Evolutionary conservation across 1,140 invertebrate genomes (phyloP).

Genomic region (Oncopodura yosiiana): DNA sequence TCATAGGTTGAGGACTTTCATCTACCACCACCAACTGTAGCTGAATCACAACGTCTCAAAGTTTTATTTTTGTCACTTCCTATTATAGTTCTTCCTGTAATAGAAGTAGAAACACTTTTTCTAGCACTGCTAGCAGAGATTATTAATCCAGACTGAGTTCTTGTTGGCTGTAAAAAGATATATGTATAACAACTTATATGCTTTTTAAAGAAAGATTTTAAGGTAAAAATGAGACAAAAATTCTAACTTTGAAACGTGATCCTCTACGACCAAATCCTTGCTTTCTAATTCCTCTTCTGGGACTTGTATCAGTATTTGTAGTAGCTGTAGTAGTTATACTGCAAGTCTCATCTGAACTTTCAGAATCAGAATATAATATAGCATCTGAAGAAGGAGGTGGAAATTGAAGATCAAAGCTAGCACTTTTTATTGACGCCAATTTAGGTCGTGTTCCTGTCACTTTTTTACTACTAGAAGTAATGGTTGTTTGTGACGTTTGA

Average conservation of each 20-base stretch:
- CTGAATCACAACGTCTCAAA: constrained; percentile 28
- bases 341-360: constrained; percentile 4
- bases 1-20: constrained; percentile 4
- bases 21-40: not conserved
- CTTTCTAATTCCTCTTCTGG: constrained; percentile 11
- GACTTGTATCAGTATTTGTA: constrained; percentile 10
- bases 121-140: not conserved
- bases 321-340: constrained; percentile 1
- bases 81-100: not conserved
- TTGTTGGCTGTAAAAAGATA: not conserved
- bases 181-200: not conserved
- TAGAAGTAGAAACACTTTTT: not conserved
- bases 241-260: constrained; percentile 19
- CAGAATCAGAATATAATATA: constrained; percentile 8
- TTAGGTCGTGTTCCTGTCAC: not conserved
- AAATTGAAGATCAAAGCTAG: constrained; percentile 24
- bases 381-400: constrained; percentile 2
- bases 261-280: constrained; percentile 14
- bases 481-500: too few species aligned
- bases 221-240: not conserved
- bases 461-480: not conserved
- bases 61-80: not conserved
- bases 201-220: not conserved
- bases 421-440: constrained; percentile 13
- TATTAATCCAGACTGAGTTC: not conserved